These are phyloP conservation scores for Eupithecia centaureata DNA, from an alignment of 2,888 invertebrate species.

Conservation along the genomic window DNA sequence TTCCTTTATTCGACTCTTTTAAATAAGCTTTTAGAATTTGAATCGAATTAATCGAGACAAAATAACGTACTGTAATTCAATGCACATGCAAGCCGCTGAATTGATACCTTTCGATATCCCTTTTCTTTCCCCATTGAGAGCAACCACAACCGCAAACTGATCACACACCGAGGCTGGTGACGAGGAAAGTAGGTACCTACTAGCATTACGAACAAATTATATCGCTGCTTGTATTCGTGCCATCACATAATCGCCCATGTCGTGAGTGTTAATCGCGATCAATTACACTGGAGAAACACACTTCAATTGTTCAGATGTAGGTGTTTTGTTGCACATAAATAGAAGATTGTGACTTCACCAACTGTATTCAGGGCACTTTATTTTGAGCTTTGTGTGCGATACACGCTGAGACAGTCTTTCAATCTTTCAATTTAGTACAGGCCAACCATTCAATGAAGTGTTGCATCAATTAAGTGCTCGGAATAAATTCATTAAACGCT, in stretches of 20 bases:
- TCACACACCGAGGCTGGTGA: neutral
- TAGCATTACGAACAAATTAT: slow-evolving; percentile 9
- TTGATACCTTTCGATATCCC: neutral
- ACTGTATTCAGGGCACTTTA: slow-evolving; percentile 41
- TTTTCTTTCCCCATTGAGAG: neutral
- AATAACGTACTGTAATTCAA: neutral
- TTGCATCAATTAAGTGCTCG: slow-evolving; percentile 11
- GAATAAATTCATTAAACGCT: slow-evolving; percentile 5
- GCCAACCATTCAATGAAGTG: neutral
- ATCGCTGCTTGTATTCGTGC: slow-evolving; percentile 18
- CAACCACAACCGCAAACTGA: neutral
- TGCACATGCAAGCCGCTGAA: neutral
- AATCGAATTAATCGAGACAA: too few species aligned
- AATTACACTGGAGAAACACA: slow-evolving; percentile 41
- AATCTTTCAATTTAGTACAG: neutral
- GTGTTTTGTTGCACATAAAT: slow-evolving; percentile 37
- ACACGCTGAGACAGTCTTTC: slow-evolving; percentile 31
- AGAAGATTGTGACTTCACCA: slow-evolving; percentile 32
- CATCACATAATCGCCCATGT: slow-evolving; percentile 53
- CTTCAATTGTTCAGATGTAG: slow-evolving; percentile 47
- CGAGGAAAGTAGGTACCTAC: slow-evolving; percentile 2
- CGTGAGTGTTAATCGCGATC: slow-evolving; percentile 58
- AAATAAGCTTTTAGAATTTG: too few species aligned
- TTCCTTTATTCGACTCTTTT: too few species aligned
- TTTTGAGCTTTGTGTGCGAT: slow-evolving; percentile 38